Evolutionary conservation across 2,888 invertebrate genomes (phyloP).

Genomic region (Dioctria linearis): DNA sequence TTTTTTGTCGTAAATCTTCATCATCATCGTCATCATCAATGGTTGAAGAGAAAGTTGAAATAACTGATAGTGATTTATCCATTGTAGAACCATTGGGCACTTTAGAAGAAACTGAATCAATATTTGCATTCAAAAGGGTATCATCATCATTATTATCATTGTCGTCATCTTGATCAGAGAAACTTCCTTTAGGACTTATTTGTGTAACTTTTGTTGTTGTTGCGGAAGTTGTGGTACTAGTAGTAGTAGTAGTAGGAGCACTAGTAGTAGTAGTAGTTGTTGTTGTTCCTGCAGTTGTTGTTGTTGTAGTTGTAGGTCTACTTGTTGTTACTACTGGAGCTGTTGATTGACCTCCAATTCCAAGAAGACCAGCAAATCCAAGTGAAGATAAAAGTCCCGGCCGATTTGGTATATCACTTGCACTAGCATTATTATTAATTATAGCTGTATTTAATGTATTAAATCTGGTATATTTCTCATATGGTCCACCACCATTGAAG

Average conservation of each 20-base stretch:
- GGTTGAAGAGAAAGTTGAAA: not conserved
- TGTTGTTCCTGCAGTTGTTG: not conserved
- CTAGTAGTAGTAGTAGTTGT: not conserved
- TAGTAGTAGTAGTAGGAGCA: not conserved
- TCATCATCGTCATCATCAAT: not conserved
- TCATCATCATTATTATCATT: not conserved
- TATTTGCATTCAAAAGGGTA: not conserved
- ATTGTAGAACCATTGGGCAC: not conserved
- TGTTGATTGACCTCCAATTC: constrained; percentile 7
- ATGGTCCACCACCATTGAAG: constrained; percentile 31
- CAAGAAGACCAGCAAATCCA: constrained; percentile 19
- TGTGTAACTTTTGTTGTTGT: not conserved
- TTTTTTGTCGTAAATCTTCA: not conserved
- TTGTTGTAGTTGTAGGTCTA: not conserved
- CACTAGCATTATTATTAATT: constrained; percentile 22
- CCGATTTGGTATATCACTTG: constrained; percentile 41
- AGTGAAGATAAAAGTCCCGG: constrained; percentile 25
- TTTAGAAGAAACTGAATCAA: not conserved
- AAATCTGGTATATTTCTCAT: not conserved
- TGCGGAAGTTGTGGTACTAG: not conserved
- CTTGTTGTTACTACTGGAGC: constrained; percentile 1
- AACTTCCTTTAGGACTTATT: not conserved
- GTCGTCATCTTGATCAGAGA: not conserved
- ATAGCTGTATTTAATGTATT: constrained; percentile 19
- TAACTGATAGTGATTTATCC: not conserved